Evolutionary conservation across 1,140 invertebrate species (phyloP), one percentile per base, ranked within the genome.

Genomic region (Papilio dardanus): DNA sequence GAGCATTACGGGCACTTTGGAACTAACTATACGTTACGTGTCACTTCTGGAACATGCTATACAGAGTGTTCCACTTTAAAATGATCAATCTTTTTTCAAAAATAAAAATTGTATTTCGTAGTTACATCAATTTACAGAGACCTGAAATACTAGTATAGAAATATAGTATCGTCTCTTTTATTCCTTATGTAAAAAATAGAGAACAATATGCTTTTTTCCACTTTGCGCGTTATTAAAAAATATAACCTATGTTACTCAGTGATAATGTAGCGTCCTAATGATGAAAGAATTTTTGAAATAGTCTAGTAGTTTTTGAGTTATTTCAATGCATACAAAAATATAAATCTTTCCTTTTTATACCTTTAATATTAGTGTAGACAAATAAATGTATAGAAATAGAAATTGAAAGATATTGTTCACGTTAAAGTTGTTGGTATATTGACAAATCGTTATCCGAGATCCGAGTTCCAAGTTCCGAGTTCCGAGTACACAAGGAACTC

Each of bases 11-110:
- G 21, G 21, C 24, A 58, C 54, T 58, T 58, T 28, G 54, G 10
- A 58, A 58, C 54, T 58, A 58, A 28, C 54, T 58, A 50, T 50
- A 50, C 46, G 46, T 50, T 19, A 58, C 54, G 54, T 58, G 54
- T 58, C 54, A 58, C 54, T 58, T 28, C 24, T 10, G 54, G 21
- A 28, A 58, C 24, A 58, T 58, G 6, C 16, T 54, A 54, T 54
- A 58, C 7, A 24, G 54, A 24, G 14, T 58, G 50, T 54, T 10
- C 7, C 21, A 54, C 2, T 54, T 54, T 24, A 24, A 6, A 10
- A 24, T 54, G 42, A 54, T 54, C 21, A 54, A 54, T 21, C 50
- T 24, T 54, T 46, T 46, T 19, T n/a, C n/a, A n/a, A n/a, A n/a
- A n/a, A n/a, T n/a, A 16, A 42, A 42, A 12, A 42, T 42, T 14